phyloP scores from a whole-genome alignment of 2,888 invertebrate species.

The Palloptera scutellata region DNA sequence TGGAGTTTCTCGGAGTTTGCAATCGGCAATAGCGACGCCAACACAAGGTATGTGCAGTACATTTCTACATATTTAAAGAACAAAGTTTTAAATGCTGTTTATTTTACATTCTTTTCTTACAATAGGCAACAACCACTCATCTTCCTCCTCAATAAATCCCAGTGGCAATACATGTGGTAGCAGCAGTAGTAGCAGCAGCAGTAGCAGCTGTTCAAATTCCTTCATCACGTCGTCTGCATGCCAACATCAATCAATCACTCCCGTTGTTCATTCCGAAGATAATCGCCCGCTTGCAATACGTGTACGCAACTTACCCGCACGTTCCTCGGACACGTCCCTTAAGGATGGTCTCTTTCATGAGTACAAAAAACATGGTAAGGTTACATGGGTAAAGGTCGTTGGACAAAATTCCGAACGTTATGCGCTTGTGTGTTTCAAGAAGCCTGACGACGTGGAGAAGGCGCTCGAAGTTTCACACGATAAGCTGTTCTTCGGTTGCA shows the following conservation, averaged over 20 bases:
- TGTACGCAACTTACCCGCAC: constrained; percentile 87
- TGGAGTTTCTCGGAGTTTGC: constrained; percentile 63
- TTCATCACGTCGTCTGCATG: constrained; percentile 49
- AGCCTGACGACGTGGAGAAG: constrained; percentile 96
- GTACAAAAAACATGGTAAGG: constrained; percentile 98
- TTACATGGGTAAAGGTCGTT: constrained; percentile 92
- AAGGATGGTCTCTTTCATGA: constrained; percentile 98
- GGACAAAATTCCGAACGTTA: constrained; percentile 91
- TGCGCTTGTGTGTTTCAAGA: constrained; percentile 95
- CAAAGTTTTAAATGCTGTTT: constrained; percentile 17
- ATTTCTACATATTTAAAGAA: constrained; percentile 8
- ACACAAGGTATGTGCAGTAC: constrained; percentile 22
- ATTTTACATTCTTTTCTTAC: constrained; percentile 1
- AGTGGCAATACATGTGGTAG: constrained; percentile 55
- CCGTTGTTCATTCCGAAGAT: constrained; percentile 65
- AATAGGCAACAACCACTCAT: constrained; percentile 40
- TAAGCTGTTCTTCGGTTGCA: constrained; percentile 96
- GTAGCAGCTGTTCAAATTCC: constrained; percentile 50
- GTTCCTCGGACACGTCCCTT: constrained; percentile 91
- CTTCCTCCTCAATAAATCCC: constrained; percentile 51
- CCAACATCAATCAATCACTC: constrained; percentile 51
- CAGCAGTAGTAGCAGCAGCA: constrained; percentile 50
- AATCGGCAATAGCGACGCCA: constrained; percentile 64
- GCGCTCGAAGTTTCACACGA: constrained; percentile 95
- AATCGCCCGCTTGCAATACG: constrained; percentile 87